A percentile compares a stretch with the other conserved stretches of the same genome.
phyloP scores from a whole-genome alignment of 2,113 vertebrate genomes.

The Clarias gariepinus region DNA sequence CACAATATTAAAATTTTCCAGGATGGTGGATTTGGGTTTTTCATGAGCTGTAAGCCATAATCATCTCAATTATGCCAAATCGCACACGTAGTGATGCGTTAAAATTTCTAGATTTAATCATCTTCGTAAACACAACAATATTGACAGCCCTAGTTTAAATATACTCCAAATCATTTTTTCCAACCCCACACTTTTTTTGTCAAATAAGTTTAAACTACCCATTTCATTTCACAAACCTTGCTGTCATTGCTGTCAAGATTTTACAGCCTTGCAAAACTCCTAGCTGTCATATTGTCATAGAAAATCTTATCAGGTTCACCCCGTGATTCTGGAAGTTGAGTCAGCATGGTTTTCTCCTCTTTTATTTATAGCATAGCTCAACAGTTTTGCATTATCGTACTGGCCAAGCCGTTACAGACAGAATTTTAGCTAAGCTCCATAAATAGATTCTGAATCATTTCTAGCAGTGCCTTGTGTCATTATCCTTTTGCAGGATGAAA shows the following conservation, averaged over 20 bases:
- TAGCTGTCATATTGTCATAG: neutral
- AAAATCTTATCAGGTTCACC: neutral
- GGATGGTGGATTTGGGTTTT: no score
- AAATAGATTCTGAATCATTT: neutral
- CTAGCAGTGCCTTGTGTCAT: neutral
- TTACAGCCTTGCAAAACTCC: neutral
- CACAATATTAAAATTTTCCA: no score
- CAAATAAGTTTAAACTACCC: no score
- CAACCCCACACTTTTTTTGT: no score
- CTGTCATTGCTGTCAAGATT: neutral
- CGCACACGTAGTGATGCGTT: no score
- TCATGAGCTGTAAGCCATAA: no score
- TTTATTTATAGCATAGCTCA: neutral
- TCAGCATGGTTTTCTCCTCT: neutral
- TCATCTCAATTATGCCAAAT: no score
- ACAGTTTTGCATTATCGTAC: neutral
- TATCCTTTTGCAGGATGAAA: neutral
- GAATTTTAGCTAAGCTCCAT: neutral
- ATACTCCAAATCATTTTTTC: no score
- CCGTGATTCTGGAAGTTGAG: neutral
- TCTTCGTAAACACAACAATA: no score
- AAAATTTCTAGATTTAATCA: no score
- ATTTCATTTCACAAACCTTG: no score
- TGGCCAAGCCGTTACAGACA: neutral
- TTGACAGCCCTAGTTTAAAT: no score